Conservation (phyloP, 2,888 invertebrate genomes). For the Frankliniella fusca region DNA sequence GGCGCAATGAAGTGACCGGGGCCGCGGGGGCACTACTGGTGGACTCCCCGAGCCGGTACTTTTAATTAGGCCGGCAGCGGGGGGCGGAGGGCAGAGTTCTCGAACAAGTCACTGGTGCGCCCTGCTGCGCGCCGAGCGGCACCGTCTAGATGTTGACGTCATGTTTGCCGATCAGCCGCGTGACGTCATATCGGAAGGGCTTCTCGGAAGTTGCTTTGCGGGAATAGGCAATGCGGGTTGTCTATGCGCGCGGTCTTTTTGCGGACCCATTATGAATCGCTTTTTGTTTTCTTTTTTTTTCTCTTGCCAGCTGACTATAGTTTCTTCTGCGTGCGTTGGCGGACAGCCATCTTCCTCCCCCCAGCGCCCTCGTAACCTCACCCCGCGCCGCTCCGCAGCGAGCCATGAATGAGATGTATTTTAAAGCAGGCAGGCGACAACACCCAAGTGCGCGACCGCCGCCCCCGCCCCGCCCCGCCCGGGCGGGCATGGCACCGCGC, state of each 20-base stretch:
- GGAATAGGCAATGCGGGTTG: too few relatives aligned
- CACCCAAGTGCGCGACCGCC: not conserved
- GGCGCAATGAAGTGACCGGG: constrained; percentile 4
- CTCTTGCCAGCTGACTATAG: too few relatives aligned
- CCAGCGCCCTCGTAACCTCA: not conserved
- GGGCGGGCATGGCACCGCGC: not conserved
- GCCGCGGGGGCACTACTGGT: not conserved
- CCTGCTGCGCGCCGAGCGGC: not conserved
- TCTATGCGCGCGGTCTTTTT: too few relatives aligned
- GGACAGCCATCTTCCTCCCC: not conserved
- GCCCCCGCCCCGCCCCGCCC: not conserved
- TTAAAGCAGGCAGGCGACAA: constrained; percentile 22
- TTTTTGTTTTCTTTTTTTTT: too few relatives aligned
- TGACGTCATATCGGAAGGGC: too few relatives aligned
- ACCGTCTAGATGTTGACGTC: not conserved
- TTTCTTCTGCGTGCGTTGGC: too few relatives aligned
- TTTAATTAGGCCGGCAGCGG: not conserved
- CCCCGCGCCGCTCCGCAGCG: not conserved
- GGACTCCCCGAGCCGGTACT: not conserved
- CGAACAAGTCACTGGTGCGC: not conserved
- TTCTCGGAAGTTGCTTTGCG: too few relatives aligned
- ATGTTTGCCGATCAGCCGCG: not conserved
- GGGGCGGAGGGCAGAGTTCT: not conserved
- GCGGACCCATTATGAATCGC: too few relatives aligned
- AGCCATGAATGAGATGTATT: constrained; percentile 24